Percentiles rank a stretch among this genome's conserved stretches.
Conservation (phyloP, 2,888 invertebrate genomes). For the Hemistola chrysoprasaria region DNA sequence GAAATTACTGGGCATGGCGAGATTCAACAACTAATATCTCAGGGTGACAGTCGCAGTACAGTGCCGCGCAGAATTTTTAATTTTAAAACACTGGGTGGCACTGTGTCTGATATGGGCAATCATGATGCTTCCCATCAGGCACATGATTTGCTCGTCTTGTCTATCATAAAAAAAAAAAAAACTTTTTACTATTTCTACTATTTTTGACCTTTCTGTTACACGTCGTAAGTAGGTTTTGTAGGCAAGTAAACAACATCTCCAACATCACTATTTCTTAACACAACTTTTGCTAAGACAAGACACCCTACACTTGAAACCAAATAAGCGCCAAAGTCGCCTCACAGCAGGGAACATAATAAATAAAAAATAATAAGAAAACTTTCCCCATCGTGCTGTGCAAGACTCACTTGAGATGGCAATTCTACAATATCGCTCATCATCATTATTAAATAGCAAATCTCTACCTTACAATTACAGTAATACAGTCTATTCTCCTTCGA, state of each 20-base stretch:
- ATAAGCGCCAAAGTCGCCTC: conserved; percentile 46
- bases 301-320: conserved; percentile 31
- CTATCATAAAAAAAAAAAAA: too few relatives aligned
- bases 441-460: conserved; percentile 32
- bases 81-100: too few relatives aligned
- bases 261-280: conserved; percentile 1
- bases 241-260: background rate
- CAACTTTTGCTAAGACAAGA: conserved; percentile 10
- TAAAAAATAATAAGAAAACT: conserved; percentile 80
- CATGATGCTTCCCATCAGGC: too few relatives aligned
- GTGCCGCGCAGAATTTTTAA: too few relatives aligned
- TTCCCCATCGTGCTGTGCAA: conserved; percentile 67
- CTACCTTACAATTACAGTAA: conserved; percentile 33
- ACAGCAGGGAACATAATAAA: conserved; percentile 71
- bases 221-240: too few relatives aligned
- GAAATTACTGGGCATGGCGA: too few relatives aligned
- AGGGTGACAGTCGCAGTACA: too few relatives aligned
- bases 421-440: conserved; percentile 49
- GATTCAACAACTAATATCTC: too few relatives aligned
- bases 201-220: too few relatives aligned
- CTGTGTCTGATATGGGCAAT: too few relatives aligned
- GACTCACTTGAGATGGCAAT: conserved; percentile 58
- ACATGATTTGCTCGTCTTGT: too few relatives aligned
- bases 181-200: too few relatives aligned
- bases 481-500: conserved; percentile 37